Percentiles rank a stretch among this genome's conserved stretches.
These are phyloP conservation scores for Metopolophium dirhodum DNA, from an alignment of 1,140 invertebrate species.

Conservation along the genomic window DNA sequence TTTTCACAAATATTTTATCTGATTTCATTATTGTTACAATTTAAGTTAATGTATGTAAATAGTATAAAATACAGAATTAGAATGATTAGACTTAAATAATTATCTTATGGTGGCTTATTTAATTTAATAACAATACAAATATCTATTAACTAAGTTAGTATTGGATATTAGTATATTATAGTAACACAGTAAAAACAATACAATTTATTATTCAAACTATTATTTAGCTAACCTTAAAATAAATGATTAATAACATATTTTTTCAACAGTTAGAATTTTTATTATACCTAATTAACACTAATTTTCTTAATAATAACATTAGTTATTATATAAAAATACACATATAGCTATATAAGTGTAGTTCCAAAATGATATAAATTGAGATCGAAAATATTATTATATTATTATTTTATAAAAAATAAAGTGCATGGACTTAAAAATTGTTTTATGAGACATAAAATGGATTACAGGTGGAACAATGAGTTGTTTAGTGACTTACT, in stretches of 20 bases:
- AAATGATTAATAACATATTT: not conserved
- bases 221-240: not conserved
- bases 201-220: not conserved
- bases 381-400: not conserved
- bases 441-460: not conserved
- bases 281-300: not conserved
- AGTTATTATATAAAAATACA: not conserved
- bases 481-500: not conserved
- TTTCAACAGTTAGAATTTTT: not conserved
- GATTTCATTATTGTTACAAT: not conserved
- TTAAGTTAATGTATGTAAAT: not conserved
- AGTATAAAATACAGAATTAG: not conserved
- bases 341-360: not conserved
- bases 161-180: not conserved
- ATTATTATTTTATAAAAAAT: not conserved
- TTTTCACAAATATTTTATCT: not conserved
- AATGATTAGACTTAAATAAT: not conserved
- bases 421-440: not conserved
- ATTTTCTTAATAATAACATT: not conserved
- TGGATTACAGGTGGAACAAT: not conserved
- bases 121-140: not conserved
- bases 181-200: not conserved
- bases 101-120: not conserved
- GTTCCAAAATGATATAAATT: not conserved
- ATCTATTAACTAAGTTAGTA: not conserved